Evolutionary conservation across 2,888 invertebrate species (phyloP).

Genomic region (Tachystola acroxantha): DNA sequence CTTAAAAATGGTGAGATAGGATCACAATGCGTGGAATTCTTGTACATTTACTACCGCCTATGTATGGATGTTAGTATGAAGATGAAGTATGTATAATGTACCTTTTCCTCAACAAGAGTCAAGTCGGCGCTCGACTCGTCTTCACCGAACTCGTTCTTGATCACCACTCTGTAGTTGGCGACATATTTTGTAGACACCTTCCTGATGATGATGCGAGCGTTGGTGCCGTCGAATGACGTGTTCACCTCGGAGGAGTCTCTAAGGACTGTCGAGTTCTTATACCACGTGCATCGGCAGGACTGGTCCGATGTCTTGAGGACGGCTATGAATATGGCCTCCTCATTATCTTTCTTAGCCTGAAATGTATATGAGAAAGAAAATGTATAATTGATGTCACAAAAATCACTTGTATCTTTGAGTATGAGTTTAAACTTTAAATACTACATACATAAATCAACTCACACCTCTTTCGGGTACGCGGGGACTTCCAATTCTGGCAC

Average conservation of each 20-base stretch:
- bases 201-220: slow-evolving; percentile 87
- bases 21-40: too few species aligned
- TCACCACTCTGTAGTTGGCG: slow-evolving; percentile 90
- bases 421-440: not conserved
- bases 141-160: slow-evolving; percentile 94
- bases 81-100: too few species aligned
- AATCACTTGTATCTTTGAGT: not conserved
- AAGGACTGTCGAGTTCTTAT: slow-evolving; percentile 87
- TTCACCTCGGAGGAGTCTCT: slow-evolving; percentile 87
- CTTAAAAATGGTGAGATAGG: too few species aligned
- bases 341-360: slow-evolving; percentile 73
- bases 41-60: too few species aligned
- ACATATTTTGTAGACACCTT: slow-evolving; percentile 86
- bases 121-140: slow-evolving; percentile 92
- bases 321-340: slow-evolving; percentile 87
- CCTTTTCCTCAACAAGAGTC: slow-evolving; percentile 83
- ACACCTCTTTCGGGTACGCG: too few species aligned
- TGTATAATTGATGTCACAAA: not conserved
- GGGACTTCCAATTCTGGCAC: too few species aligned
- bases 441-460: not conserved
- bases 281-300: slow-evolving; percentile 90
- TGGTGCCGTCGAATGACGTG: slow-evolving; percentile 90
- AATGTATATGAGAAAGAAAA: slow-evolving; percentile 14
- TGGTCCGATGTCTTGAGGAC: slow-evolving; percentile 87
- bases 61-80: too few species aligned